Percentiles rank a stretch among this genome's conserved stretches.
Evolutionary conservation across 1,140 invertebrate genomes (phyloP).

Genomic region (Bilobella aurantiaca): DNA sequence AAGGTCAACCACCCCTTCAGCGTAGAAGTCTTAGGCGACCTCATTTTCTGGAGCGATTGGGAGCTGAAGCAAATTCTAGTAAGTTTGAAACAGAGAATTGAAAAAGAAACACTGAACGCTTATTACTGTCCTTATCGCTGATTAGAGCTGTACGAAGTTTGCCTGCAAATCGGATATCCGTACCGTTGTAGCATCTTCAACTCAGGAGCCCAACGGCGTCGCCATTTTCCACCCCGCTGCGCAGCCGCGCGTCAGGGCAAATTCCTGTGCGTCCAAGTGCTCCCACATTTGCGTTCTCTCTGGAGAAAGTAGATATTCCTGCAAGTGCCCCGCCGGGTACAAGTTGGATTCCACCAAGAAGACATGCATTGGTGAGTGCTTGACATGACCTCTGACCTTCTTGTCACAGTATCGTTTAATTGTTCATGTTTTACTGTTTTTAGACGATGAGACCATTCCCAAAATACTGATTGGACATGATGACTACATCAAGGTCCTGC

Average conservation of each 20-base stretch:
- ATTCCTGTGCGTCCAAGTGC: constrained; percentile 63
- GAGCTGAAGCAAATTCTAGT: constrained; percentile 37
- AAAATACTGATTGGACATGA: constrained; percentile 40
- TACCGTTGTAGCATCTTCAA: background rate
- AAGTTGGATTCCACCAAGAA: constrained; percentile 43
- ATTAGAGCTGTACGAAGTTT: constrained; percentile 37
- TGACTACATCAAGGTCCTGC: constrained; percentile 40
- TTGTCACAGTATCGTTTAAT: too few species aligned
- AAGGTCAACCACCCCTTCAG: constrained; percentile 58
- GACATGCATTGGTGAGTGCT: constrained; percentile 45
- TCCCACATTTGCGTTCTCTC: constrained; percentile 69
- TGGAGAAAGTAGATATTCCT: constrained; percentile 50
- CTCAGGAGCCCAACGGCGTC: constrained; percentile 34
- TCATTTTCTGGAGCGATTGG: constrained; percentile 78
- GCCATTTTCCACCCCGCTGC: constrained; percentile 39
- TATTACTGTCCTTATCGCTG: background rate
- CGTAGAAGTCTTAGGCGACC: constrained; percentile 74
- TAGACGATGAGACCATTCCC: constrained; percentile 25
- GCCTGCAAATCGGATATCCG: constrained; percentile 37
- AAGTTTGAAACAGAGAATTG: background rate
- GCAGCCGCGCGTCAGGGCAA: constrained; percentile 37
- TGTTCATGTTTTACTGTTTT: constrained; percentile 14
- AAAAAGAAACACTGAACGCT: background rate
- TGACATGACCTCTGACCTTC: too few species aligned
- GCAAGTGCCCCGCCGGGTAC: constrained; percentile 68